Conservation (phyloP, 2,888 invertebrate genomes). For the Scaeva pyrastri region DNA sequence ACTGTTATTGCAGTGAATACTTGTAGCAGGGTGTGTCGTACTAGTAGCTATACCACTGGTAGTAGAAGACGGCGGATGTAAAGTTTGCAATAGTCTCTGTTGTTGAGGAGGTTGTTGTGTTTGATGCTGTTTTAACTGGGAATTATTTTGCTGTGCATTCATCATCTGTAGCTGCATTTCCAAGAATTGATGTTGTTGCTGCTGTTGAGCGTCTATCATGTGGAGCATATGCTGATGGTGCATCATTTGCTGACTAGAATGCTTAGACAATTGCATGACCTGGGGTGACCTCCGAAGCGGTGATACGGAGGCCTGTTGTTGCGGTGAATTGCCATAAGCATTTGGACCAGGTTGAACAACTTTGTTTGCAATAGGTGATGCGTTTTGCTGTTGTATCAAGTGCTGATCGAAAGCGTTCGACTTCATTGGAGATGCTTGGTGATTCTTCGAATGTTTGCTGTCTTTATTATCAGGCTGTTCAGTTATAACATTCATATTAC, state of each 20-base stretch:
- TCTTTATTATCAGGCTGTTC: slow-evolving; percentile 63
- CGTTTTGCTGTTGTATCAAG: slow-evolving; percentile 78
- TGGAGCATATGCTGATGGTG: slow-evolving; percentile 77
- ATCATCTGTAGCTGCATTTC: slow-evolving; percentile 41
- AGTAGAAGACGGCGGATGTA: slow-evolving; percentile 40
- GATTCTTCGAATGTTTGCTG: slow-evolving; percentile 47
- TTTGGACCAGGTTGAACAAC: slow-evolving; percentile 73
- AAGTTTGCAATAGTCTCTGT: slow-evolving; percentile 51
- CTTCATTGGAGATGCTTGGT: slow-evolving; percentile 55
- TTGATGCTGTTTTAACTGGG: slow-evolving; percentile 69
- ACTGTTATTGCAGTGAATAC: slow-evolving; percentile 55
- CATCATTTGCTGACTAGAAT: slow-evolving; percentile 77
- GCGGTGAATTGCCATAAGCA: slow-evolving; percentile 77
- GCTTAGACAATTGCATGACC: slow-evolving; percentile 79
- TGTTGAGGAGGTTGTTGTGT: slow-evolving; percentile 64
- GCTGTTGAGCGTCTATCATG: slow-evolving; percentile 78
- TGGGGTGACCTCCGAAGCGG: slow-evolving; percentile 79
- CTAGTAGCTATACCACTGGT: slow-evolving; percentile 47
- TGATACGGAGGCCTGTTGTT: slow-evolving; percentile 79
- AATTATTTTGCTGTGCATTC: slow-evolving; percentile 76
- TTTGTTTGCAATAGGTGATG: slow-evolving; percentile 81
- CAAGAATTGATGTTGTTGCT: slow-evolving; percentile 63
- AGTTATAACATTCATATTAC: slow-evolving; percentile 20
- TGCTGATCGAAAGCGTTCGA: slow-evolving; percentile 51
- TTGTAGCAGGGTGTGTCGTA: slow-evolving; percentile 40